Percentiles rank a stretch among this genome's conserved stretches.
These are phyloP conservation scores for Heliangelus exortis DNA, from an alignment of 2,797 vertebrate genomes.

Conservation along the genomic window DNA sequence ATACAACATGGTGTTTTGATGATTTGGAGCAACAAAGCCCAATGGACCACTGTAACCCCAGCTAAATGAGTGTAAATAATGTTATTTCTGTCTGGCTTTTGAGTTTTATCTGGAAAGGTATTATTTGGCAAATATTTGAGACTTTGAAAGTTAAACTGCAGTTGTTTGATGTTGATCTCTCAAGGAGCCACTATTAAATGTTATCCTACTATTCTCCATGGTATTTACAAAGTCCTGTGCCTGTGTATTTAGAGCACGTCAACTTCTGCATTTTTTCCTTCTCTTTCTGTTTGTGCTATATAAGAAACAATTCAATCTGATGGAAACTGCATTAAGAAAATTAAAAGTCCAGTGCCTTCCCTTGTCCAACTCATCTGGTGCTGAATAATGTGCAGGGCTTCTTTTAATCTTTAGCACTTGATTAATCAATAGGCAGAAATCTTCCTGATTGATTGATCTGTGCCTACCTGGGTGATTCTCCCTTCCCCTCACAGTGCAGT, in stretches of 20 bases:
- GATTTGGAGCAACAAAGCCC: neutral
- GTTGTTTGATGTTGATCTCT: neutral
- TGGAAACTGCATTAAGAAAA: neutral
- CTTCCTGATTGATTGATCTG: neutral
- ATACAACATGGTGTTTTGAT: fast-evolving
- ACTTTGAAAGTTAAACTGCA: neutral
- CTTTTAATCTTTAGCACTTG: neutral
- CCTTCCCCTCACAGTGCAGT: neutral
- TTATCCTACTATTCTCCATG: fast-evolving
- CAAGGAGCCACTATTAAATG: neutral
- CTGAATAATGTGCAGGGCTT: neutral
- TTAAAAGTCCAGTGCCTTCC: neutral
- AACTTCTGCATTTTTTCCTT: neutral
- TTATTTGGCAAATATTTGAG: neutral
- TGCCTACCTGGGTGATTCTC: neutral
- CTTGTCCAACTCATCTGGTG: neutral
- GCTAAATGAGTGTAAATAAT: neutral
- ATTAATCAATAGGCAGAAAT: neutral
- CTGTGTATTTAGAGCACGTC: neutral
- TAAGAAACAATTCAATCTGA: neutral
- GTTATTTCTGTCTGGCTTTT: neutral
- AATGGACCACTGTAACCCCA: neutral
- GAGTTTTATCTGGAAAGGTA: neutral
- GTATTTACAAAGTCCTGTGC: neutral
- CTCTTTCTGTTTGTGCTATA: fast-evolving